A percentile compares a stretch with the other conserved stretches of the same genome.
Evolutionary conservation across 2,797 vertebrate genomes (phyloP).

Genomic region (Oreochromis grahami): DNA sequence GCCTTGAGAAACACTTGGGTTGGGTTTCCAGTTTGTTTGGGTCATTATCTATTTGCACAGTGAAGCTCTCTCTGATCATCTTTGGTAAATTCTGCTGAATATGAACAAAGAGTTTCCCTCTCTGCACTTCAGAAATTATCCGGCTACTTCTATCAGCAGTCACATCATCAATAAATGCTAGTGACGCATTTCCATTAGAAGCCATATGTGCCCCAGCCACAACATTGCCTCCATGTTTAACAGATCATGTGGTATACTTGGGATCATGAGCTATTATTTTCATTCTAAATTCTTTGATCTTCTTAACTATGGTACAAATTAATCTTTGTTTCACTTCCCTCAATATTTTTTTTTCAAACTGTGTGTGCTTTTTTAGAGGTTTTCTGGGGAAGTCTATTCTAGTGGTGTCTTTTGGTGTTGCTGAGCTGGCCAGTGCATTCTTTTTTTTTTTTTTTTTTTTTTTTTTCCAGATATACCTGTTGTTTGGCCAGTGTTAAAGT

Average conservation of each 20-base stretch:
- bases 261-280: not conserved
- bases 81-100: not conserved
- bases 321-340: not conserved
- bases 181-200: not conserved
- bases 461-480: not conserved
- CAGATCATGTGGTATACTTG: not conserved
- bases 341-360: not conserved
- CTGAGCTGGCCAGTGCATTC: not conserved
- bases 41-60: not conserved
- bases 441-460: not conserved
- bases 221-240: not conserved
- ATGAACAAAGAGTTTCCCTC: fast-evolving
- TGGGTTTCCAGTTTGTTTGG: no score
- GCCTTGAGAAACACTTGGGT: no score
- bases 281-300: not conserved
- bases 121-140: not conserved
- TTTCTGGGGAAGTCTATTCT: not conserved
- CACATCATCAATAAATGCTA: not conserved
- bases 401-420: not conserved
- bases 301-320: not conserved
- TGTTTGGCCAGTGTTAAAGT: not conserved
- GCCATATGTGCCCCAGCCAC: not conserved
- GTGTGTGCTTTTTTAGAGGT: not conserved
- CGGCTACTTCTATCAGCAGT: not conserved
- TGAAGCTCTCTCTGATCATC: not conserved